Conservation (phyloP, 2,113 vertebrate genomes). For the Parus major region DNA sequence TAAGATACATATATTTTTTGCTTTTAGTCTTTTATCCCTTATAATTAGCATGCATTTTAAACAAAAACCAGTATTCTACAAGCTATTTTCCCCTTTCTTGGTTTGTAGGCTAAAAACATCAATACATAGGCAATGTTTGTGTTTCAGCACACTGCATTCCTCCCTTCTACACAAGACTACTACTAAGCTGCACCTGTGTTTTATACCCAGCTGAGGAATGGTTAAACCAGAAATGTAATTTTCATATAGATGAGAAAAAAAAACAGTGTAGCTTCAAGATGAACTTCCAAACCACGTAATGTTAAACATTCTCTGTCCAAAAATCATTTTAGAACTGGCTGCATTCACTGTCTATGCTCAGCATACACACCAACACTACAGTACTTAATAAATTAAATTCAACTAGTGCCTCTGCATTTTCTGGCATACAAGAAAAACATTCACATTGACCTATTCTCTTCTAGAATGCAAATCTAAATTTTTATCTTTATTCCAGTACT, state of each 20-base stretch:
- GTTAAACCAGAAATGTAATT: neutral
- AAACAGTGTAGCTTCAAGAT: neutral
- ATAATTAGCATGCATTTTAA: neutral
- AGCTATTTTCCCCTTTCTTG: neutral
- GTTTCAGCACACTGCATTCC: neutral
- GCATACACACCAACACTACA: neutral
- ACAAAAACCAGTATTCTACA: neutral
- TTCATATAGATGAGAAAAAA: neutral
- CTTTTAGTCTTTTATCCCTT: neutral
- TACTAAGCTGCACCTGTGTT: neutral
- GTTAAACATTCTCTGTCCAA: neutral
- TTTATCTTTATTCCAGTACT: neutral
- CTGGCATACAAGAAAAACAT: neutral
- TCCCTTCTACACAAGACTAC: neutral
- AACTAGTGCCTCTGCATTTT: neutral
- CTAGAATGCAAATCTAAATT: neutral
- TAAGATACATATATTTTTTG: neutral
- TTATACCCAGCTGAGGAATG: neutral
- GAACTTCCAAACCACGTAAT: neutral
- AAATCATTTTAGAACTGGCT: neutral
- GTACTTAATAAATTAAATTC: neutral
- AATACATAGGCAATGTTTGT: neutral
- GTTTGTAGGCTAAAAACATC: neutral
- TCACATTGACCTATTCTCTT: neutral
- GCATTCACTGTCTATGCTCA: neutral